Percentiles rank a stretch among this genome's conserved stretches.
Evolutionary conservation across 2,888 invertebrate genomes (phyloP).

Genomic region (Xylota sylvarum): DNA sequence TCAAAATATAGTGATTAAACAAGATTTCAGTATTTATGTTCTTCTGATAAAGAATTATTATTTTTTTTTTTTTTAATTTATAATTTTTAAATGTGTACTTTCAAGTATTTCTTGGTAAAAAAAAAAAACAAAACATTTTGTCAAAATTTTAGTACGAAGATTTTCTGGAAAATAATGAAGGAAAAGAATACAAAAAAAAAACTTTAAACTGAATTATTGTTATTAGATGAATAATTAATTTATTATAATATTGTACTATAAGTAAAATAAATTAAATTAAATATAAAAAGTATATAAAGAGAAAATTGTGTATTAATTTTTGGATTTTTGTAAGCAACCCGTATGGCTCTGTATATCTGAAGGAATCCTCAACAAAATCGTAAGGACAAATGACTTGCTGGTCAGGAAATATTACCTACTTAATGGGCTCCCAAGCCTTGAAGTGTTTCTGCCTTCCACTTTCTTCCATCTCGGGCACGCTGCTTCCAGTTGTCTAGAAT

Average conservation of each 20-base stretch:
- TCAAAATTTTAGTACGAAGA: conserved; percentile 51
- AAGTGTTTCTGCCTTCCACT: too few relatives aligned
- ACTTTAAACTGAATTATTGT: conserved; percentile 75
- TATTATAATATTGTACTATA: conserved; percentile 75
- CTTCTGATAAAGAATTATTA: not conserved
- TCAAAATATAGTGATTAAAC: conserved; percentile 41
- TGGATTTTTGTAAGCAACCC: not conserved
- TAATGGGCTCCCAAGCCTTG: too few relatives aligned
- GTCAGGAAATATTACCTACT: too few relatives aligned
- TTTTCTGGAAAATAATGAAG: conserved; percentile 32
- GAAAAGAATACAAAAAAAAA: conserved; percentile 22
- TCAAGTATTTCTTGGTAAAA: conserved; percentile 5
- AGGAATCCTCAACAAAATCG: too few relatives aligned
- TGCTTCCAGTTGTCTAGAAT: too few relatives aligned
- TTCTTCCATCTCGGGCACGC: too few relatives aligned
- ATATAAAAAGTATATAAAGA: conserved; percentile 81
- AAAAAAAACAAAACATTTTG: conserved; percentile 18
- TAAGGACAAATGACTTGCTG: too few relatives aligned
- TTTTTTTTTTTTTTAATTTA: conserved; percentile 29
- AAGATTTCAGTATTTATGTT: conserved; percentile 41
- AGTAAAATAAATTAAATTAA: conserved; percentile 84
- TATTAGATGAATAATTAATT: conserved; percentile 78
- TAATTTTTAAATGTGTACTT: conserved; percentile 18
- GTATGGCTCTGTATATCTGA: too few relatives aligned
- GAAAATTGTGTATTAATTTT: not conserved